These are phyloP conservation scores for Poicephalus meyeri DNA, from an alignment of 2,113 vertebrate genomes.

Conservation along the genomic window DNA sequence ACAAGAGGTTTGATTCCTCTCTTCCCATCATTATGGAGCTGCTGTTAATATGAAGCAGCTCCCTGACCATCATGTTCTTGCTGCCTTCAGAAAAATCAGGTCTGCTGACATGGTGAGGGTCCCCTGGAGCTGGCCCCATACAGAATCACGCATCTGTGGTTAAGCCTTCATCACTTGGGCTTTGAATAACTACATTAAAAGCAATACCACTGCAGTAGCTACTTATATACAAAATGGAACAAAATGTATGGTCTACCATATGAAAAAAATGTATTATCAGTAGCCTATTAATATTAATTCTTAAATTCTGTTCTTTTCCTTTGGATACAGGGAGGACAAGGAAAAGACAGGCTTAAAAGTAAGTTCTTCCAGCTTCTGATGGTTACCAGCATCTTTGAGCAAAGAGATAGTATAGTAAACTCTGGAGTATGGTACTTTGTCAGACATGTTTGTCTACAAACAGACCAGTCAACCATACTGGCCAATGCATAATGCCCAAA, in stretches of 20 bases:
- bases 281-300: background rate
- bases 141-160: background rate
- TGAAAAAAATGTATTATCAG: background rate
- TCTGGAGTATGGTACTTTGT: background rate
- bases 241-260: background rate
- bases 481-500: background rate
- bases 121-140: background rate
- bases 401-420: background rate
- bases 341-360: background rate
- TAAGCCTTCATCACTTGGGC: background rate
- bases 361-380: background rate
- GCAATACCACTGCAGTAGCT: background rate
- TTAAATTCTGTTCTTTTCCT: background rate
- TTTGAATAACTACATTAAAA: background rate
- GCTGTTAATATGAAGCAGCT: background rate
- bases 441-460: background rate
- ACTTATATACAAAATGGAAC: background rate
- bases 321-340: background rate
- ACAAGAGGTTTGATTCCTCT: background rate
- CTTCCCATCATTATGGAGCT: background rate
- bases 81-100: background rate
- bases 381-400: background rate
- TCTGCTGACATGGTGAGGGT: background rate
- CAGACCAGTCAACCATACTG: accelerated
- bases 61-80: background rate